phyloP scores from a whole-genome alignment of 53 echinoderm and acorn worm genomes.

The Stichopus horrens region DNA sequence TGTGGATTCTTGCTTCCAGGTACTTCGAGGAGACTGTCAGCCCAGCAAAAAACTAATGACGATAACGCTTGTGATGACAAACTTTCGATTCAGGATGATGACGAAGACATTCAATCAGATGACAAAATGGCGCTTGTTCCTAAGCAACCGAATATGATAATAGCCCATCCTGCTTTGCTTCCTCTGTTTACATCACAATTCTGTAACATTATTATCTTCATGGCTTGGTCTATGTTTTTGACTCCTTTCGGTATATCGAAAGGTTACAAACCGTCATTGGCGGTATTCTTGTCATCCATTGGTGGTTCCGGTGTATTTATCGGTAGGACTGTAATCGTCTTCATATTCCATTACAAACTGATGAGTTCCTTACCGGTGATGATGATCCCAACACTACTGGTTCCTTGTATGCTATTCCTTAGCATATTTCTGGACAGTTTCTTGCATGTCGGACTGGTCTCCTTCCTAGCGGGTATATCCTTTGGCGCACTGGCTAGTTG shows the following conservation, averaged over 20 bases:
- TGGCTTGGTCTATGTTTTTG: not conserved
- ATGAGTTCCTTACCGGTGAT: not conserved
- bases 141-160: not conserved
- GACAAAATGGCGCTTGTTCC: not conserved
- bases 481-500: not conserved
- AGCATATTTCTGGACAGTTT: not conserved
- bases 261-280: constrained; percentile 17
- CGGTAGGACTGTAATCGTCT: not conserved
- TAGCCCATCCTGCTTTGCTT: not conserved
- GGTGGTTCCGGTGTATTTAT: constrained; percentile 9
- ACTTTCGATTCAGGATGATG: not conserved
- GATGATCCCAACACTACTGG: not conserved
- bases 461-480: not conserved
- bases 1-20: not conserved
- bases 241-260: constrained; percentile 3
- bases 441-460: not conserved
- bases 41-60: not conserved
- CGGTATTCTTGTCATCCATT: not conserved
- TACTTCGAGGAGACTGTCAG: not conserved
- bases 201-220: not conserved
- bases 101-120: not conserved
- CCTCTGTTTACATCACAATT: not conserved
- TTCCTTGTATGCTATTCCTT: not conserved
- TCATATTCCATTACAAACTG: not conserved
- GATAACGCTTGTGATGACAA: not conserved